Evolutionary conservation across 1,140 invertebrate genomes (phyloP), one percentile per base, ranked within the genome.

Genomic region (Tribolium castaneum): DNA sequence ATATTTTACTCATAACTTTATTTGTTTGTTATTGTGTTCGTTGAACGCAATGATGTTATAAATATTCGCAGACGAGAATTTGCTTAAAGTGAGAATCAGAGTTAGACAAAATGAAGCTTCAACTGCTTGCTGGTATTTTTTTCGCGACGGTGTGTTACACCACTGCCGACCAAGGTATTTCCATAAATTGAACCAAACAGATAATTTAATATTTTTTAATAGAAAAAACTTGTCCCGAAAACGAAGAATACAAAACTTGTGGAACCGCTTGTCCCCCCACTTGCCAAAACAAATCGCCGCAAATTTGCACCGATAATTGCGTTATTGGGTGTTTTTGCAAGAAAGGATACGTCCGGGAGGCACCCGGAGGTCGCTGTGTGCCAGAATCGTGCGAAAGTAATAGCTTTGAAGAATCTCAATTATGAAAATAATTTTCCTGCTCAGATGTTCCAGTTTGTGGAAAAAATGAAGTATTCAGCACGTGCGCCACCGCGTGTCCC

Each of bases 241-340:
- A 72, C 19, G 70, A 78, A 78, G 49, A 73, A 74, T 59, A 19
- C n/a, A 39, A 14, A 7, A 13, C 12, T 1, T 78, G 77, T 74
- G 51, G 34, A n/a, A 50, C 34, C 4, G 22, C 52, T 34, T 73
- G 70, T 22, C 30, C 72, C 14, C 77, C 70, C 3, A 78, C 77
- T 16, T 78, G 77, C 34, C 49, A 73, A 50, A 74, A 30, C 14
- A 54, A 52, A 35, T 50, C 39, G 13, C 49, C 52, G 5, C 30
- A 22, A 54, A 14, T 52, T 30, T 39, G 49, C n/a, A 35, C 45
- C 3, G 50, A 35, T 12, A 51, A 54, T 52, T 54, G 70, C 45
- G 70, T 30, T n/a, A 22, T 12, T 9, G 76, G 76, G 13, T 77
- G 76, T 73, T 72, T 54, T 56, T 77, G 76, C 25, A 72, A 71